Evolutionary conservation across 1,140 invertebrate genomes (phyloP), one percentile per base, ranked within the genome.

Genomic region (Centruroides sculpturatus): DNA sequence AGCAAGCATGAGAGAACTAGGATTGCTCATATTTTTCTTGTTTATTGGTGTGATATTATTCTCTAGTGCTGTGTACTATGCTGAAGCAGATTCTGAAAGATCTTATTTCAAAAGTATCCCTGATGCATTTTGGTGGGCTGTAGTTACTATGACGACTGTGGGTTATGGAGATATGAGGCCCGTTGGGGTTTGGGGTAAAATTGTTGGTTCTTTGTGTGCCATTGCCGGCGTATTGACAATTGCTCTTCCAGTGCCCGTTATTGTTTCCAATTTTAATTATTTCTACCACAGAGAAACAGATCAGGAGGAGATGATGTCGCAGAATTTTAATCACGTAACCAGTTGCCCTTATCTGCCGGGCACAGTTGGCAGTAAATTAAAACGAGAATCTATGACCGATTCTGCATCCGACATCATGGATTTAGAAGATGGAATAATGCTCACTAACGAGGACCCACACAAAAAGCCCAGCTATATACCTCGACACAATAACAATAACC

Each of bases 231-330:
- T 99, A 66, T 81, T 98, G 75, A 97, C 93, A 71, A 97, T 98
- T 74, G 93, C 94, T 58, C 82, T 99, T 70, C 95, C 95, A 64
- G 96, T 99, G 69, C 94, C 95, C 76, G 95, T 97, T 83, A 96
- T 97, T 77, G 69, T 70, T 11, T 69, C 94, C 76, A 99, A 99
- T 81, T 99, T 99, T 84, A 98, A 98, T 78, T 99, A 99, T 82
- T 99, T 99, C 83, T 99, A 99, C 82, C 93, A 98, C 77, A 86
- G 94, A 74, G 95, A 98, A 81, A 96, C 92, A 69, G 93, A 98
- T 78, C 92, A 94, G 77, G 92, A 94, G 76, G 91, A 94, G 79
- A 92, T 94, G 89, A 89, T 94, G 80, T 92, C 89, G 69, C 89
- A 92, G 79, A 94, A 94, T 79, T 93, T 93, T 81, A 93, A 93